Conservation (phyloP, 1,140 invertebrate species). For the Samia ricini region DNA sequence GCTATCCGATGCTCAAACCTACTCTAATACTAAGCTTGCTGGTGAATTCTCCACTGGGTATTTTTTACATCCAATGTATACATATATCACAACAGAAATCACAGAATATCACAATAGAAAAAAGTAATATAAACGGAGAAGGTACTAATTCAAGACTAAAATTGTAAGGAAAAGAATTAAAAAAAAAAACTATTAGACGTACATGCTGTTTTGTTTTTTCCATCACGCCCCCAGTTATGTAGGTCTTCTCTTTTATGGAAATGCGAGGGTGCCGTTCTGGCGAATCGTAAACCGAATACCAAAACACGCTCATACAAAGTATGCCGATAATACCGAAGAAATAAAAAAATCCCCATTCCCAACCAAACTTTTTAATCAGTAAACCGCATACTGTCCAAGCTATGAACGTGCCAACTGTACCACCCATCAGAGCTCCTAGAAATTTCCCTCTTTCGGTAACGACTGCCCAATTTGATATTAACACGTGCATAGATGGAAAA, state of each 20-base stretch:
- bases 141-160: too few species aligned
- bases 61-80: too few species aligned
- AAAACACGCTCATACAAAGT: neutral
- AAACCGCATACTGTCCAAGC: slow-evolving; percentile 10
- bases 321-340: slow-evolving; percentile 9
- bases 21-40: too few species aligned
- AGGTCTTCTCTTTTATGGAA: slow-evolving; percentile 11
- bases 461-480: slow-evolving; percentile 14
- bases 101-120: too few species aligned
- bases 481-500: slow-evolving; percentile 8
- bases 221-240: neutral
- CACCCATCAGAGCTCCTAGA: slow-evolving; percentile 18
- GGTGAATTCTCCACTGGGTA: too few species aligned
- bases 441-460: slow-evolving; percentile 21
- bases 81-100: too few species aligned
- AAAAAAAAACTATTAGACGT: too few species aligned
- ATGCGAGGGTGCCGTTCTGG: slow-evolving; percentile 6
- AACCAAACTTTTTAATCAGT: slow-evolving; percentile 6
- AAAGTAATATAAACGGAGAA: too few species aligned
- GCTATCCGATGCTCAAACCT: too few species aligned
- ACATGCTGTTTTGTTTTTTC: neutral
- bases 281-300: slow-evolving; percentile 7
- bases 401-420: slow-evolving; percentile 19
- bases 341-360: slow-evolving; percentile 15
- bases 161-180: too few species aligned